Percentiles rank a stretch among this genome's conserved stretches.
Evolutionary conservation across 2,888 invertebrate species (phyloP).

Genomic region (Drosophila tripunctata): DNA sequence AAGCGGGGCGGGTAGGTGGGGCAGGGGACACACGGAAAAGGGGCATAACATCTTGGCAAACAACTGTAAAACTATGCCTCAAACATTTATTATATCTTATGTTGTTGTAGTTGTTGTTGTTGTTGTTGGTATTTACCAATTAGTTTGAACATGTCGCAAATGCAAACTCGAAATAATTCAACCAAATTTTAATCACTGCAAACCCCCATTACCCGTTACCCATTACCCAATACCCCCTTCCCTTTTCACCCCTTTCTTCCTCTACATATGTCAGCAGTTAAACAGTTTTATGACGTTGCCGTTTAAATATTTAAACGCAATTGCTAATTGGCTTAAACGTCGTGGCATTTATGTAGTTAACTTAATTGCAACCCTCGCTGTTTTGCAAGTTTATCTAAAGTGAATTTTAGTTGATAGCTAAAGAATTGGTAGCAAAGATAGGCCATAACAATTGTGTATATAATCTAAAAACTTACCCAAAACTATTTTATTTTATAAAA

Average conservation of each 20-base stretch:
- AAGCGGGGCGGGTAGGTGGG: neutral
- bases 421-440: too few species aligned
- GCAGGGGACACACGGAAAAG: too few species aligned
- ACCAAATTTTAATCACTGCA: neutral
- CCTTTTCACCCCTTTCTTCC: neutral
- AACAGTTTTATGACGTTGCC: constrained; percentile 21
- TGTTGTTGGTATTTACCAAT: constrained; percentile 31
- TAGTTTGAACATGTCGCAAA: constrained; percentile 13
- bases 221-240: neutral
- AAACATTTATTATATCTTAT: constrained; percentile 50
- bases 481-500: too few species aligned
- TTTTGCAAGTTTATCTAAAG: too few species aligned
- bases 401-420: too few species aligned
- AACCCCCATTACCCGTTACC: neutral
- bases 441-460: too few species aligned
- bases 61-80: constrained; percentile 39
- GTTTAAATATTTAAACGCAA: constrained; percentile 18
- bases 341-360: too few species aligned
- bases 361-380: too few species aligned
- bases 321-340: constrained; percentile 9
- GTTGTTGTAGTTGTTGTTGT: constrained; percentile 26
- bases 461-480: too few species aligned
- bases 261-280: constrained; percentile 3
- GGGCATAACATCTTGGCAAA: constrained; percentile 22
- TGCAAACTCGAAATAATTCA: neutral